Evolutionary conservation across 2,888 invertebrate species (phyloP), one percentile per base, ranked within the genome.

Genomic region (Chloroclystis v-ata): DNA sequence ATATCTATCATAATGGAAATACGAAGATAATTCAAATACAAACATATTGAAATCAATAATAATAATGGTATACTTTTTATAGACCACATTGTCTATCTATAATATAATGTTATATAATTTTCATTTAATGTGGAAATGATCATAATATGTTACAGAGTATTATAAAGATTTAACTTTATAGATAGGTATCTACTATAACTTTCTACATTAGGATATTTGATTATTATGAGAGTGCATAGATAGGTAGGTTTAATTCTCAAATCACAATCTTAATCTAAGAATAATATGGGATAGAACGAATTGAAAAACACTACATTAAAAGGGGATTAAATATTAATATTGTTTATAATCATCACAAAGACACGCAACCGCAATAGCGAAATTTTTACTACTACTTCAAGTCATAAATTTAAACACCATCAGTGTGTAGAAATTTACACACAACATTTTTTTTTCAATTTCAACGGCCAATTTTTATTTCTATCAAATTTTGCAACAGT

Each of bases 161-260:
- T 40, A 44, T 41, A 37, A 7, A 37, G 43, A 35, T 30, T 43
- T 40, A 41, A 43, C 35, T 41, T 35, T 38, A 45, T 32, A 49
- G 40, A 40, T 48, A 35, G 29, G 40, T 37, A 30, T 16, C 12
- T 40, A 40, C 39, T 25, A 46, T 54, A 54, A 52, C 47, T 43
- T 63, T 69, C 71, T 67, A 65, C 63, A 67, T 67, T 59, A 68
- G 63, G 66, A 67, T 68, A 69, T 64, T 68, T 63, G 64, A 69
- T 55, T 57, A 63, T 61, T 60, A 68, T 65, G 63, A 61, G 62
- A 61, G 67, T 72, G 65, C 72, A 60, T 67, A 76, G 67, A 73
- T 72, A 79, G 72, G 73, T 77, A 80, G 75, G 75, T 75, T 73
- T 75, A 68, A 68, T 67, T 71, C 79, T 75, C 77, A 72, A 77